Percentiles rank a stretch among this genome's conserved stretches.
These are phyloP conservation scores for Colius striatus DNA, from an alignment of 2,113 vertebrate genomes.

Conservation along the genomic window DNA sequence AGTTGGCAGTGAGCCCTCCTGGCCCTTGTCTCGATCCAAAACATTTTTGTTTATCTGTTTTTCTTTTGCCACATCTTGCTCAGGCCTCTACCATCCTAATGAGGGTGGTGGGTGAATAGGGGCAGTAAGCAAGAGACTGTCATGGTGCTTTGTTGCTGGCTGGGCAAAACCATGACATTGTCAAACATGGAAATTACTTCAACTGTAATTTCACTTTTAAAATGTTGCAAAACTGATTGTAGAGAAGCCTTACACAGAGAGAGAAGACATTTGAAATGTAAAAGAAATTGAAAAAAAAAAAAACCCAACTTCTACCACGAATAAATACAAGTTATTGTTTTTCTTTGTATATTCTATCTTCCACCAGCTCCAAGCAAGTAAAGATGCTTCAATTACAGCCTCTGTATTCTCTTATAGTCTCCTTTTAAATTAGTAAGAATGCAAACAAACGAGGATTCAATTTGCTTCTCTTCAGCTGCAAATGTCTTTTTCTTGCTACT, in stretches of 20 bases:
- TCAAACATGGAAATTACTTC: neutral
- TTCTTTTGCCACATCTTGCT: too few relatives aligned
- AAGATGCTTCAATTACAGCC: neutral
- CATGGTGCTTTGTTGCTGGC: too few relatives aligned
- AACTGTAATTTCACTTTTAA: neutral
- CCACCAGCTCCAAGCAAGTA: neutral
- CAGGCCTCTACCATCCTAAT: too few relatives aligned
- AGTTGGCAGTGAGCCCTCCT: too few relatives aligned
- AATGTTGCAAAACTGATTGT: neutral
- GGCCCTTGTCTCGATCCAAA: too few relatives aligned
- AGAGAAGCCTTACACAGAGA: neutral
- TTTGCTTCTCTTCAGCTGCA: neutral
- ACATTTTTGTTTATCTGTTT: too few relatives aligned
- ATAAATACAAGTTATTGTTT: neutral
- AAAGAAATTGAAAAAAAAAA: neutral
- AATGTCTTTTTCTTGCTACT: neutral
- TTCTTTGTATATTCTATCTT: neutral
- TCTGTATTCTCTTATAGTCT: neutral
- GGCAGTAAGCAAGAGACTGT: too few relatives aligned
- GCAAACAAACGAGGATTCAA: constrained; percentile 1
- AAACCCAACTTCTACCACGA: neutral
- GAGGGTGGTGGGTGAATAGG: too few relatives aligned
- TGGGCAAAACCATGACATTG: too few relatives aligned
- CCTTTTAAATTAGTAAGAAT: neutral
- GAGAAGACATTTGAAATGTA: neutral